phyloP scores from a whole-genome alignment of 2,113 vertebrate genomes.

The Coryphaenoides rupestris region DNA sequence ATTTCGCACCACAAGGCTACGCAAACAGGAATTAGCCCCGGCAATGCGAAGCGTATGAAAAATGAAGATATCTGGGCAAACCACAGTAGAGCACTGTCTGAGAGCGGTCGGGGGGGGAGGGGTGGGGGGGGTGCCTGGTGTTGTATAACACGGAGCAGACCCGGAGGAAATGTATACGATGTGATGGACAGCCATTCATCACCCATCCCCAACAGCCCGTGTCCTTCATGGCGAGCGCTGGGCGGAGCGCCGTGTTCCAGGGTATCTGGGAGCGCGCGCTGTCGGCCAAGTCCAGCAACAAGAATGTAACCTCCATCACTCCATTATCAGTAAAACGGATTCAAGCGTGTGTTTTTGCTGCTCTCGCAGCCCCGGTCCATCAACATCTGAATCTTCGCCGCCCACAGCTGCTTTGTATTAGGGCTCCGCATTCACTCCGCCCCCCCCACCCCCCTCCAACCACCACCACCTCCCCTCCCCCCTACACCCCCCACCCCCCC shows the following conservation, averaged over 20 bases:
- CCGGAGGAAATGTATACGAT: conserved; percentile 45
- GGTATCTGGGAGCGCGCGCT: conserved; percentile 11
- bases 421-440: conserved; percentile 49
- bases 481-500: neutral
- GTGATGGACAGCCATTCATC: conserved; percentile 43
- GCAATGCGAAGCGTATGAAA: conserved; percentile 22
- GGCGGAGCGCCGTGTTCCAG: conserved; percentile 14
- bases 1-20: conserved; percentile 27
- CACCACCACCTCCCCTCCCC: neutral
- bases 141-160: conserved; percentile 18
- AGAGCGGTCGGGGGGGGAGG: conserved; percentile 16
- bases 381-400: conserved; percentile 56
- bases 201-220: conserved; percentile 35
- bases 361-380: conserved; percentile 51
- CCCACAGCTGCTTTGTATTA: conserved; percentile 72
- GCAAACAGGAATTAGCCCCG: conserved; percentile 18
- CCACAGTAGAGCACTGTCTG: conserved; percentile 24
- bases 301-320: conserved; percentile 53
- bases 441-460: too few relatives aligned
- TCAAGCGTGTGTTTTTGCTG: conserved; percentile 52
- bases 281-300: conserved; percentile 45
- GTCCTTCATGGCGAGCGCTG: conserved; percentile 37
- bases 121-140: conserved; percentile 1
- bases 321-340: conserved; percentile 60
- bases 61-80: conserved; percentile 27